Evolutionary conservation across 2,797 vertebrate species (phyloP), one percentile per base, ranked within the genome.

Genomic region (Pseudochirops cupreus): DNA sequence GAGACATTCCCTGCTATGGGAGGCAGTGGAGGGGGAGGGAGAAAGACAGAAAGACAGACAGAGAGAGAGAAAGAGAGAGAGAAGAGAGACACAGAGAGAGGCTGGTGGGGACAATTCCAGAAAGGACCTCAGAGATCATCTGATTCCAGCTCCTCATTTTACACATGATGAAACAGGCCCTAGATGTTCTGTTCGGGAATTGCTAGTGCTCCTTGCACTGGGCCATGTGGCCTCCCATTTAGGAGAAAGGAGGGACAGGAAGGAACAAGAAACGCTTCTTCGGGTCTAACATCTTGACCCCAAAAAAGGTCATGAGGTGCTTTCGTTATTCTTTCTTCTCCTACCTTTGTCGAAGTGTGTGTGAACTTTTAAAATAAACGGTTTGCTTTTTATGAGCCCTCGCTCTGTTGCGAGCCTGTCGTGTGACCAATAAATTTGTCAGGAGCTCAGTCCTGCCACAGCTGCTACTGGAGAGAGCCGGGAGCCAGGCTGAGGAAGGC

Each of bases 341-440:
- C 7, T 46, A 46, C 18, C 74, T 46, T 82, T 82, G 39, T 82
- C 39, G 7, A 95, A 91, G 56, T 82, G 46, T 13, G 3, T 39
- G 5, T 55, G 52, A 39, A 93, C 53, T 10, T 96, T 94, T 90
- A 52, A 91, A 92, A 91, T 46, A 91, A 53, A 56, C 24, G 11
- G 5, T 93, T 94, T 24, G 9, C 21, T 24, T 90, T 91, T 59
- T 24, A 1, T 50, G 62, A 94, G 33, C 0, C 0, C 56, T 0
- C 0, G 5, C 90, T 94, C 90, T 1, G 3, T 0, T 10, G 67
- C 18, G 31, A 28, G 52, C 39, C 59, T 33, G 53, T 91, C 2
- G 4, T 52, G 90, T 91, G 52, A 91, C 90, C 31, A 91, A 91
- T 91, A 91, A 91, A 91, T 91, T 55, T 91, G 50, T 91, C 90